phyloP scores from a whole-genome alignment of 2,797 vertebrate species.

The Tangara arthus region DNA sequence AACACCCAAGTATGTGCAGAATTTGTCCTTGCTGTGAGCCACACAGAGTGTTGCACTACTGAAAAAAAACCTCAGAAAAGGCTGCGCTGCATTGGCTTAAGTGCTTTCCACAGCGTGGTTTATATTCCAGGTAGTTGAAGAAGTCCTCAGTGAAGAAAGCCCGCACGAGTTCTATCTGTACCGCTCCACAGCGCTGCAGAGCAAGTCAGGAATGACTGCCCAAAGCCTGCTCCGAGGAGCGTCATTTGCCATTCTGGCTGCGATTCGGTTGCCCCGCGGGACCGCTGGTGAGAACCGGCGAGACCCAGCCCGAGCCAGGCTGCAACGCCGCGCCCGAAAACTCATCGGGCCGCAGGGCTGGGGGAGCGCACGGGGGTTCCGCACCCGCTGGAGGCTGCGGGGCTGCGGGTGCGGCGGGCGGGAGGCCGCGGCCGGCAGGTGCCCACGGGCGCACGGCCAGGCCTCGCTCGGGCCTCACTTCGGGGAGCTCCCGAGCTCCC shows the following conservation, averaged over 20 bases:
- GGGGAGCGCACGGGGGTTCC: accelerated
- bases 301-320: neutral
- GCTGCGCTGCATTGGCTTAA: neutral
- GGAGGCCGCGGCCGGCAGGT: neutral
- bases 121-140: neutral
- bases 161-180: neutral
- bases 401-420: too few species aligned
- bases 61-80: neutral
- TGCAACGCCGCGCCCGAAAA: neutral
- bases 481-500: neutral
- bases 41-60: neutral
- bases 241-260: neutral
- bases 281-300: neutral
- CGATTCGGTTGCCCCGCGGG: neutral
- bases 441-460: neutral
- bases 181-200: neutral
- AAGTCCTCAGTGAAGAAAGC: neutral
- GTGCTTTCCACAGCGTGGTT: neutral
- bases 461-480: neutral
- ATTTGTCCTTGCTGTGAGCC: slow-evolving; percentile 39
- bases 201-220: neutral
- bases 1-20: slow-evolving; percentile 41
- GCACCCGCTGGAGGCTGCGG: neutral
- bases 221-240: neutral
- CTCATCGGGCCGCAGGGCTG: accelerated